Evolutionary conservation across 2,113 vertebrate species (phyloP), one percentile per base, ranked within the genome.

Genomic region (Campylomormyrus numenius): DNA sequence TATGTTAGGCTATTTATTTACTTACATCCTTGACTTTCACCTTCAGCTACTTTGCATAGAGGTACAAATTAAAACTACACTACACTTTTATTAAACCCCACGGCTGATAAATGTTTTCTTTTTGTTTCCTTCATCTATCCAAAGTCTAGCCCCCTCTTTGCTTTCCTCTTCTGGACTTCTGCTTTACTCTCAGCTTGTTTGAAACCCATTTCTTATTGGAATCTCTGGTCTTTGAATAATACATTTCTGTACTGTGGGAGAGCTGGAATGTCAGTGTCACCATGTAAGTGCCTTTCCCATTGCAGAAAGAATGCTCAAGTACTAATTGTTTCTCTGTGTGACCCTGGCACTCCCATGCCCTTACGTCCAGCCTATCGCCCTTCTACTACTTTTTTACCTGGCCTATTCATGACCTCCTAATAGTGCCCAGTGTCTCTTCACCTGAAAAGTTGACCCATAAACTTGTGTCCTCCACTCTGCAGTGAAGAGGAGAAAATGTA

Each of bases 241-340:
- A 83, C 35, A 42, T 62, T 52, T 62, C 27, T 66, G 89, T 62
- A 45, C 35, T 92, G 66, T 0, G 0, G 89, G 3, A 3, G 15
- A 77, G 31, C 48, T 74, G 88, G 24, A n/a, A 80, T 35, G 70
- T 49, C 88, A 80, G 48, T 89, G 48, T 89, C 88, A 89, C 77
- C 77, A 80, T 49, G 70, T 77, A 80, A 39, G 74, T 77, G 2
- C 48, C 70, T 35, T 49, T 11, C 27, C 66, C 62, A 70, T 70
- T 27, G 31, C 62, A 70, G 62, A 70, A 70, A 70, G 50, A 49
- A 89, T 52, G 27, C 62, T 89, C 10, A 35, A 53, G 27, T 80
- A 27, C 46, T 83, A 89, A 89, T 89, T 89, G 46, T 45, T 62
- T 31, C n/a, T 42, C n/a, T 52, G 70, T 77, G 88, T 80, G 58